A percentile compares a stretch with the other conserved stretches of the same genome.
Conservation (phyloP, 1,140 invertebrate species). For the Sycophila sp. region DNA sequence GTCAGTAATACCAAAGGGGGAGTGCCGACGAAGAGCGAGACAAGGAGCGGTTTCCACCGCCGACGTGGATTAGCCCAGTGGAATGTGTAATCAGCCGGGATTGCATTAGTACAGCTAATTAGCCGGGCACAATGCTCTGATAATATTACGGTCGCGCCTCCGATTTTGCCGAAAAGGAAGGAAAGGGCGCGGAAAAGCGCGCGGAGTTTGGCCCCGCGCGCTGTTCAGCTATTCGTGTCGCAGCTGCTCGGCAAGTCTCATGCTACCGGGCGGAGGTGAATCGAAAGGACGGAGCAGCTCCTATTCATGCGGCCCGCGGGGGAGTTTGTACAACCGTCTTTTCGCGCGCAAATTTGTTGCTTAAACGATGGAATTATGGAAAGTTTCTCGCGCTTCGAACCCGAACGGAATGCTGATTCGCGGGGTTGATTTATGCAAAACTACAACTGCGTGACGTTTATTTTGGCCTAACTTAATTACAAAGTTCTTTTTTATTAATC, state of each 20-base stretch:
- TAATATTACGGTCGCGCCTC: slow-evolving; percentile 52
- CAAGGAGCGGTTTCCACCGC: background rate
- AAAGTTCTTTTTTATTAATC: too few relatives aligned
- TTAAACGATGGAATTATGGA: slow-evolving; percentile 42
- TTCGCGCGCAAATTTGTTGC: slow-evolving; percentile 38
- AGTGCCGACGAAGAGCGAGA: slow-evolving; percentile 29
- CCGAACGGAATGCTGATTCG: slow-evolving; percentile 23
- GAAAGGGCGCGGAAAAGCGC: background rate
- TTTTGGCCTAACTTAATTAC: too few relatives aligned
- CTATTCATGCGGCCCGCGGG: slow-evolving; percentile 20
- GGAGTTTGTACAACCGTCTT: slow-evolving; percentile 1
- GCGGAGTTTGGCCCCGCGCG: slow-evolving; percentile 42
- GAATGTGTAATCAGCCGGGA: slow-evolving; percentile 61
- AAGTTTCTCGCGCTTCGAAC: slow-evolving; percentile 24
- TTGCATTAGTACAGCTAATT: slow-evolving; percentile 62
- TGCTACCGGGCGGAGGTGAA: slow-evolving; percentile 50
- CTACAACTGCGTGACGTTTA: too few relatives aligned
- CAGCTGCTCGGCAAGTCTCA: slow-evolving; percentile 46
- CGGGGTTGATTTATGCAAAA: too few relatives aligned
- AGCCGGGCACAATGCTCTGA: slow-evolving; percentile 57
- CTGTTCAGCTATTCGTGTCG: slow-evolving; percentile 63
- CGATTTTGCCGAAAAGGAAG: background rate
- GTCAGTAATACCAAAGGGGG: slow-evolving; percentile 43
- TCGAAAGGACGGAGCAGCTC: slow-evolving; percentile 44
- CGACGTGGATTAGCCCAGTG: slow-evolving; percentile 42